Evolutionary conservation across 2,113 vertebrate species (phyloP).

Genomic region (Pteropus alecto): DNA sequence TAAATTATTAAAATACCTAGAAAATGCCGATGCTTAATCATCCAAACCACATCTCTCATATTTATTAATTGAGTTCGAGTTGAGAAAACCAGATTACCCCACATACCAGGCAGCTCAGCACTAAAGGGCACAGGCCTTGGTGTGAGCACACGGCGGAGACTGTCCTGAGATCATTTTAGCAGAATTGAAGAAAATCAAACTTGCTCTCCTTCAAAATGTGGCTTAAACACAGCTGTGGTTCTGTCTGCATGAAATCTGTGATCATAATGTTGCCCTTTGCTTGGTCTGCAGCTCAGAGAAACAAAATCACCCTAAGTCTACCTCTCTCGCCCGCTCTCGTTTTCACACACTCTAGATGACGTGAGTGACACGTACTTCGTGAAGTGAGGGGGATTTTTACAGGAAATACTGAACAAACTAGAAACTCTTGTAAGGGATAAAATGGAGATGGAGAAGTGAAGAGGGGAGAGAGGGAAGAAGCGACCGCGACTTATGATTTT

Average conservation of each 20-base stretch:
- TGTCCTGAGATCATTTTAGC: background rate
- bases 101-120: background rate
- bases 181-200: background rate
- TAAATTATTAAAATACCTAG: background rate
- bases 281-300: background rate
- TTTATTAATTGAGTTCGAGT: background rate
- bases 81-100: background rate
- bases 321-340: background rate
- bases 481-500: background rate
- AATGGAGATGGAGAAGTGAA: background rate
- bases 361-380: background rate
- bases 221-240: background rate
- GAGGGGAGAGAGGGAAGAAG: background rate
- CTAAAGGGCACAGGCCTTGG: background rate
- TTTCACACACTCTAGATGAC: too few relatives aligned
- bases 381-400: background rate
- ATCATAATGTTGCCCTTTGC: background rate
- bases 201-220: background rate
- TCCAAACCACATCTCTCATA: background rate
- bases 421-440: background rate
- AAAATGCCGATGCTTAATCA: background rate
- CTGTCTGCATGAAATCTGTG: background rate
- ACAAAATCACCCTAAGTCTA: background rate
- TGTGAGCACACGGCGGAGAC: accelerated
- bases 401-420: background rate